Conservation (phyloP, 2,888 invertebrate species). For the Sialis lutaria region DNA sequence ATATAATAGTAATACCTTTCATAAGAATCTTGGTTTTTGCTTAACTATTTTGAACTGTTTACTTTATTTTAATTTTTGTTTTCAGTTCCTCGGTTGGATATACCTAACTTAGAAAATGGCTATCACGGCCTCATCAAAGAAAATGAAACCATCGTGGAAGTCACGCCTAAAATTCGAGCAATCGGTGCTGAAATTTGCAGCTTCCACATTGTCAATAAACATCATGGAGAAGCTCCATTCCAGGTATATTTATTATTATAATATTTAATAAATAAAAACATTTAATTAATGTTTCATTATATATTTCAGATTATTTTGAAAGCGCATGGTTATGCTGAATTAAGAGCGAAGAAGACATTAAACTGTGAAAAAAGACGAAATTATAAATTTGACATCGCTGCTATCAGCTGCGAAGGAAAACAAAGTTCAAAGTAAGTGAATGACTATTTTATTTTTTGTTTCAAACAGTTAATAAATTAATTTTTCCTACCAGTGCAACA, state of each 20-base stretch:
- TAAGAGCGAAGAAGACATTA: constrained; percentile 65
- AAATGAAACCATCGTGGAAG: constrained; percentile 82
- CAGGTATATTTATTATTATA: constrained; percentile 33
- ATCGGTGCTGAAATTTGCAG: constrained; percentile 60
- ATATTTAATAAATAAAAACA: background rate
- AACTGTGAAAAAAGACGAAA: constrained; percentile 89
- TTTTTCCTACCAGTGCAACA: constrained; percentile 49
- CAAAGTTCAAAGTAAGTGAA: constrained; percentile 31
- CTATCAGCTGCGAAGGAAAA: constrained; percentile 77
- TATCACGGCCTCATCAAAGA: constrained; percentile 87
- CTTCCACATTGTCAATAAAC: constrained; percentile 80
- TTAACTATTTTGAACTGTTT: background rate
- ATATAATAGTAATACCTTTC: too few species aligned
- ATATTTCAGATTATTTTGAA: constrained; percentile 19
- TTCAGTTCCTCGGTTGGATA: constrained; percentile 54
- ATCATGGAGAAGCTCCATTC: constrained; percentile 88
- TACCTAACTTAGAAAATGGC: constrained; percentile 67
- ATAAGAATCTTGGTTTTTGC: too few species aligned
- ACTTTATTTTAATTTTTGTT: constrained; percentile 15
- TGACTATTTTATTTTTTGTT: background rate
- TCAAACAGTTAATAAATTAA: background rate
- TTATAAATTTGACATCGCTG: constrained; percentile 92
- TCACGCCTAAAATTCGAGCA: constrained; percentile 79
- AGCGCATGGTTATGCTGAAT: constrained; percentile 57
- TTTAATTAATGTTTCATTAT: constrained; percentile 6